Evolutionary conservation across 2,113 vertebrate genomes (phyloP).

Genomic region (Cyrtonyx montezumae): DNA sequence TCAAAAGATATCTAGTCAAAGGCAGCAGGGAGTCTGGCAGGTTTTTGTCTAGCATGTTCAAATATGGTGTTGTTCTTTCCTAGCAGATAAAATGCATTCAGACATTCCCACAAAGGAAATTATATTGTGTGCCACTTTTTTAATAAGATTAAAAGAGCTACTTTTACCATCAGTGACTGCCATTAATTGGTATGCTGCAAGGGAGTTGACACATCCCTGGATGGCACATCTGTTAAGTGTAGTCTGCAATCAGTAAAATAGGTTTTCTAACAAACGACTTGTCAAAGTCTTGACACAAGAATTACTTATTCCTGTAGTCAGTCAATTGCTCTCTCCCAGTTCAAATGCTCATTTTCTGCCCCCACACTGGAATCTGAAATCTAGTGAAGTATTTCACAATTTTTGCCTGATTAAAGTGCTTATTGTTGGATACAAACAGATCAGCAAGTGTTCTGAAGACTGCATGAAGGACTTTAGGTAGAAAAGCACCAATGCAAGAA

Average conservation of each 20-base stretch:
- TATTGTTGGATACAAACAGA: neutral
- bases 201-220: slow-evolving; percentile 39
- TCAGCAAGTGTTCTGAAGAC: neutral
- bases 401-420: neutral
- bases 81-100: neutral
- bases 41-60: slow-evolving; percentile 20
- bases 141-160: slow-evolving; percentile 65
- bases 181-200: slow-evolving; percentile 67
- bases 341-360: slow-evolving; percentile 21
- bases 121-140: slow-evolving; percentile 26
- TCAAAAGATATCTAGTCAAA: neutral
- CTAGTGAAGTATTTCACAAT: neutral
- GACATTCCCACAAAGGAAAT: slow-evolving; percentile 44
- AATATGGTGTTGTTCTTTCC: neutral
- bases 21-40: neutral
- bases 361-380: neutral
- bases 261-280: slow-evolving; percentile 61
- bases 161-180: slow-evolving; percentile 51
- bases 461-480: fast-evolving
- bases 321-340: slow-evolving; percentile 25
- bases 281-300: slow-evolving; percentile 57
- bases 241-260: slow-evolving; percentile 62
- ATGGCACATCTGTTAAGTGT: slow-evolving; percentile 58
- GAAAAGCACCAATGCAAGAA: neutral
- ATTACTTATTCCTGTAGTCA: slow-evolving; percentile 63